Evolutionary conservation across 2,113 vertebrate species (phyloP).

Genomic region (Psammodynastes pulverulentus): DNA sequence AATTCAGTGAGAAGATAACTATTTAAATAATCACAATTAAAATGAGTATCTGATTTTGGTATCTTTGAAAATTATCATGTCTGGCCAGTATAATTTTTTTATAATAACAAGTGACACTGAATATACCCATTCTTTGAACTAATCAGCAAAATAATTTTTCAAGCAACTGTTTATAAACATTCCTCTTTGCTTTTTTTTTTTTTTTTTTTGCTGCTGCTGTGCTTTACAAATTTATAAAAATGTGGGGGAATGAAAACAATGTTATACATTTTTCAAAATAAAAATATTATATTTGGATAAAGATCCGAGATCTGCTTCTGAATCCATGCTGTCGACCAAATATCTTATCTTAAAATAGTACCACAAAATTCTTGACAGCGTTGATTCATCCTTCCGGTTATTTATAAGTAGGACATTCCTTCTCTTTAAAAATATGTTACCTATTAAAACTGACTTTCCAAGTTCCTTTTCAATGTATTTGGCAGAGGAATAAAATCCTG

Average conservation of each 20-base stretch:
- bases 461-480: slow-evolving; percentile 22
- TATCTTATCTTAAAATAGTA: slow-evolving; percentile 8
- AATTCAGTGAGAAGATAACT: not conserved
- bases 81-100: not conserved
- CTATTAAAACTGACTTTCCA: slow-evolving; percentile 5
- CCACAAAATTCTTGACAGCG: not conserved
- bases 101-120: not conserved
- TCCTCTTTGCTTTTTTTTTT: not conserved
- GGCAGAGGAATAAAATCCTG: slow-evolving; percentile 12
- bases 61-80: not conserved
- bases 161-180: slow-evolving; percentile 8
- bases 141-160: not conserved
- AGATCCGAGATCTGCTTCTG: not conserved
- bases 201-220: not conserved
- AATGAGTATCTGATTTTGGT: not conserved
- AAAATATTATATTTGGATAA: slow-evolving; percentile 10
- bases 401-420: slow-evolving; percentile 18
- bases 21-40: not conserved
- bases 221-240: slow-evolving; percentile 11
- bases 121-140: not conserved
- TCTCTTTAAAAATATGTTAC: slow-evolving; percentile 12
- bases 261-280: slow-evolving; percentile 3
- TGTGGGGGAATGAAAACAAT: not conserved
- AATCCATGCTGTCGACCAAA: not conserved
- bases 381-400: slow-evolving; percentile 9